Conservation (phyloP, 2,888 invertebrate genomes). For the Nomada flava region DNA sequence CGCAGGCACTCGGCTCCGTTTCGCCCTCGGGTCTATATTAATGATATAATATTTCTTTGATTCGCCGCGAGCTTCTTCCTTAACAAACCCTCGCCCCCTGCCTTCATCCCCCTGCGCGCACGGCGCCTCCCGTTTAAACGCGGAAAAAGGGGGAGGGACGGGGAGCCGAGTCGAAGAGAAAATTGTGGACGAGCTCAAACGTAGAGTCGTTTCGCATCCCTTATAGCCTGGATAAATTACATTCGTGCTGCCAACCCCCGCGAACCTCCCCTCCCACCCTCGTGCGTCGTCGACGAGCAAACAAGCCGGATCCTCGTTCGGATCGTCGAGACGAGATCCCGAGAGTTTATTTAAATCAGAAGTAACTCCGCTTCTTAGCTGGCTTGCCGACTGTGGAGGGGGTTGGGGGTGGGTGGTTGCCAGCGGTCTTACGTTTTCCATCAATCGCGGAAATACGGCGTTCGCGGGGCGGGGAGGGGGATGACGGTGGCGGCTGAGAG, state of each 20-base stretch:
- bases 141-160: background rate
- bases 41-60: constrained; percentile 83
- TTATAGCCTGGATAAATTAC: constrained; percentile 79
- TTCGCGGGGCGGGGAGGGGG: background rate
- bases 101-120: constrained; percentile 25
- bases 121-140: constrained; percentile 54
- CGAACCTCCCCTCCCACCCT: background rate
- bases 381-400: background rate
- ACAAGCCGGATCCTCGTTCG: constrained; percentile 57
- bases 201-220: constrained; percentile 77
- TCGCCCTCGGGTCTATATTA: constrained; percentile 79
- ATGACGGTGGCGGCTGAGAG: background rate
- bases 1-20: constrained; percentile 71
- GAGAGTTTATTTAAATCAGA: constrained; percentile 78
- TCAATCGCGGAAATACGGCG: constrained; percentile 23
- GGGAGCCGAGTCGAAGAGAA: constrained; percentile 11
- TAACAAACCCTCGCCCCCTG: constrained; percentile 71
- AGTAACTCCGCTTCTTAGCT: constrained; percentile 71
- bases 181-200: constrained; percentile 76
- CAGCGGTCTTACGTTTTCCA: constrained; percentile 38
- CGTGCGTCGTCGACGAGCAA: constrained; percentile 46
- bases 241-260: constrained; percentile 74
- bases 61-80: constrained; percentile 75
- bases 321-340: constrained; percentile 66
- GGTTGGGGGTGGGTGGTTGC: background rate